Base-by-base conservation (phyloP, 2,888 invertebrate species). In the Acleris literana region DNA sequence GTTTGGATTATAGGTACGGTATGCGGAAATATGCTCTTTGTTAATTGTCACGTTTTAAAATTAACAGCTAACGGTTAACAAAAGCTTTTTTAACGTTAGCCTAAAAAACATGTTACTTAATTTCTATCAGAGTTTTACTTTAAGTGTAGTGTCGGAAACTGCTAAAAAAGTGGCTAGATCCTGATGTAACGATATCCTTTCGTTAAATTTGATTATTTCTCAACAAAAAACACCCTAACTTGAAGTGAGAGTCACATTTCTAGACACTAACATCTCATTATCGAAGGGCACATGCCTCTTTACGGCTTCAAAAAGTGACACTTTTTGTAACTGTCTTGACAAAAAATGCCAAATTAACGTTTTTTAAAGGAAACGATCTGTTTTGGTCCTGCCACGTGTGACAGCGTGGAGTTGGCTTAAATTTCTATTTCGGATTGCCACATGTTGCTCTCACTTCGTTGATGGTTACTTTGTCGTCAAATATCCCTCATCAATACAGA, bases 321-420 rank as follows among this genome's bases (percentile, higher is more conserved):
- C 85, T 84, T 89, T 88, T 89, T 90, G 85, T 88, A 77, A 73
- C 72, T 76, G 75, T 70, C 69, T 68, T 67, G 69, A 88, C 83
- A 92, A 91, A 92, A 92, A 92, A 83, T 78, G 86, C 81, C 87
- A 90, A 90, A 92, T 92, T 91, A 91, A 90, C 90, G 67, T 90
- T 92, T 87, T 91, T 92, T 91, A 91, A 87, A 92, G 92, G 92
- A 92, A 92, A 89, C 90, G 85, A 91, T 92, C 89, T 88, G 91
- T 92, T 91, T 88, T 83, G 82, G 84, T 80, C 75, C 78, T 82
- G 87, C 90, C 92, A 92, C 90, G 91, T 92, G 92, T 90, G 90
- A 88, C 84, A 83, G 78, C 74, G 77, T 71, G 69, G 76, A 73
- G 81, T 80, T 80, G 81, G 81, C 79, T 82, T 82, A 82, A 80